Percentiles rank a stretch among this genome's conserved stretches.
phyloP scores from a whole-genome alignment of 2,888 invertebrate species.

The Zaprionus bogoriensis region DNA sequence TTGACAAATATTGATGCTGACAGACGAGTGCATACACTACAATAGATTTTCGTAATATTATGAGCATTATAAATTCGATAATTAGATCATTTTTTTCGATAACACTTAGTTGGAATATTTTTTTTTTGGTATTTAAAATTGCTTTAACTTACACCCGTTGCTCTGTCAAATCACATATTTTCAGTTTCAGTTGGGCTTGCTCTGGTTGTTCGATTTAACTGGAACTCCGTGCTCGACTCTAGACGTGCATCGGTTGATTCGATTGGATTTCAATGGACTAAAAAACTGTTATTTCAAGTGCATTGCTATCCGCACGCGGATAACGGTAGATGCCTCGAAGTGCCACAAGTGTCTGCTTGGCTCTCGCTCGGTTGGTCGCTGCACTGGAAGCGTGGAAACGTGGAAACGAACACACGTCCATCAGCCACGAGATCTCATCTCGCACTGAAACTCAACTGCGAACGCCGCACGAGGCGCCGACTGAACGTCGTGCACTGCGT shows the following conservation, averaged over 20 bases:
- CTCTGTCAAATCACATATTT: conserved; percentile 59
- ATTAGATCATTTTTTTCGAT: neutral
- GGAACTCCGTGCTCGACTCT: conserved; percentile 25
- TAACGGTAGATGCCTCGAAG: conserved; percentile 25
- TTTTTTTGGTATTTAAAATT: neutral
- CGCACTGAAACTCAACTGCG: conserved; percentile 80
- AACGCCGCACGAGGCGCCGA: conserved; percentile 68
- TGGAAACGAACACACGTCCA: conserved; percentile 81
- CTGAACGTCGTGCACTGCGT: conserved; percentile 53
- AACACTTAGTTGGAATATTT: neutral
- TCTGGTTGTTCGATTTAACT: conserved; percentile 11
- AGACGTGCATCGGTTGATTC: conserved; percentile 33
- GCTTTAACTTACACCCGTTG: conserved; percentile 49
- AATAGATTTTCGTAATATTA: too few species aligned
- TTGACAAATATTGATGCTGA: neutral
- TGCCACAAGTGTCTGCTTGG: conserved; percentile 59
- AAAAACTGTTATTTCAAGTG: conserved; percentile 30
- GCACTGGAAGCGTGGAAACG: conserved; percentile 54
- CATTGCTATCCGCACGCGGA: conserved; percentile 41
- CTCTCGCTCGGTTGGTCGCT: conserved; percentile 26
- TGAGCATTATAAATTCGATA: too few species aligned
- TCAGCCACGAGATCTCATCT: conserved; percentile 83
- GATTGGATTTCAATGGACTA: neutral
- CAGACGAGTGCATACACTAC: conserved; percentile 3
- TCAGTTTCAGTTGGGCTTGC: conserved; percentile 23